These are phyloP conservation scores for Alosa sapidissima DNA, from an alignment of 2,797 vertebrate genomes.

Conservation along the genomic window DNA sequence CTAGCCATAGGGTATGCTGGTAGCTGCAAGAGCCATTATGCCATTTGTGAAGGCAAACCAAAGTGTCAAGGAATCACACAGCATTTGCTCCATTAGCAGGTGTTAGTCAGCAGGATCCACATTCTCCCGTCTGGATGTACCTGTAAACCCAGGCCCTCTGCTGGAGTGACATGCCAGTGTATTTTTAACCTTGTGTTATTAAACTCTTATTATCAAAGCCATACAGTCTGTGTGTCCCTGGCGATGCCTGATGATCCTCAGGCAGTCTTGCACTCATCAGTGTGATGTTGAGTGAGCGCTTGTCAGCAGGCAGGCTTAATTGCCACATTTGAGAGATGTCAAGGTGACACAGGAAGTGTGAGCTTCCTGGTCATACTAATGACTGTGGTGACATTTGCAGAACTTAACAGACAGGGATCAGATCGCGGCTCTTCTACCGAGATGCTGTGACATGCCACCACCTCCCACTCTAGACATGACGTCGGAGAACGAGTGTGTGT, in stretches of 20 bases:
- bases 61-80: not conserved
- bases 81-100: not conserved
- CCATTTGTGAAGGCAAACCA: not conserved
- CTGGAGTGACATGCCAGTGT: not conserved
- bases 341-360: not conserved
- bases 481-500: not conserved
- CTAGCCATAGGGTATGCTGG: too few species aligned
- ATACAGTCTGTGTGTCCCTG: not conserved
- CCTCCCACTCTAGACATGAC: not conserved
- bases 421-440: not conserved
- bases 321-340: slow-evolving; percentile 16
- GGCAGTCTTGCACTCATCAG: not conserved
- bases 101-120: not conserved
- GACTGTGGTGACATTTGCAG: slow-evolving; percentile 15
- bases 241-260: not conserved
- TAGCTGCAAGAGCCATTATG: not conserved
- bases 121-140: not conserved
- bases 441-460: slow-evolving; percentile 1
- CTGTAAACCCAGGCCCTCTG: not conserved
- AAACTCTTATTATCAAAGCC: not conserved
- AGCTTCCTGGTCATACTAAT: slow-evolving; percentile 18
- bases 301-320: slow-evolving; percentile 17
- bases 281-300: not conserved
- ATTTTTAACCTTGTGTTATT: not conserved
- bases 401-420: slow-evolving; percentile 13